Base-by-base conservation (phyloP, 2,888 invertebrate species). In the Pomacea canaliculata region DNA sequence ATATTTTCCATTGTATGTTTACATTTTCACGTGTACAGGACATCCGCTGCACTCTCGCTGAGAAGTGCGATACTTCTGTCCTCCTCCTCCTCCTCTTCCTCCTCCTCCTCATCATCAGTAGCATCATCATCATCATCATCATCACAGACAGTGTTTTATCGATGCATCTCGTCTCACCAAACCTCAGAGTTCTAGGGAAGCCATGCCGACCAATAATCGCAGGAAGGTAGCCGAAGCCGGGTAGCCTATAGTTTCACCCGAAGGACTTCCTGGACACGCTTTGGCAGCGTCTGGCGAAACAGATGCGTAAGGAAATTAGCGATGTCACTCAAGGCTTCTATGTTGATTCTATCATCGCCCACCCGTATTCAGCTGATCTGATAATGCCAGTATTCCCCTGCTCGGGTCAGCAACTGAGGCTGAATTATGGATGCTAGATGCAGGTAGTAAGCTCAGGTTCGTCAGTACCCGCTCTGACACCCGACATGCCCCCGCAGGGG, bases 371-470 rank as follows among this genome's bases (percentile, higher is more conserved):
- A 12, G 19, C 48, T 68, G 63, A 46, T 46, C 48, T 27, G 48
- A 46, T 46, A 46, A 27, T 46, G 68, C 23, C 27, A 13, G 37
- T 27, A 46, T 68, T 68, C 19, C 9, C 9, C 68, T 27, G 68
- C 68, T 27, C 48, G 68, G 68, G 37, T 46, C 68, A 46, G 68
- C 48, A 37, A 46, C 48, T 68, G 19, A 46, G 48, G 27, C 68
- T 68, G 48, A 68, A 68, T 68, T 68, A 68, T 68, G 68, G 27
- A 68, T 68, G 68, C 37, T 68, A 37, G 68, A 68, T 68, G 68
- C 68, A 68, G 68, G 68, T 46, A 68, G 68, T 12, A 27, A 63
- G 63, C 27, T 63, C 27, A n/a, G 19, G 63, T 63, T 63, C 27
- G 16, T 27, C 27, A 27, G 27, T 19, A 63, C 63, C 63, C 12